Evolutionary conservation across 1,140 invertebrate genomes (phyloP), one percentile per base, ranked within the genome.

Genomic region (Vollenhovia emeryi): DNA sequence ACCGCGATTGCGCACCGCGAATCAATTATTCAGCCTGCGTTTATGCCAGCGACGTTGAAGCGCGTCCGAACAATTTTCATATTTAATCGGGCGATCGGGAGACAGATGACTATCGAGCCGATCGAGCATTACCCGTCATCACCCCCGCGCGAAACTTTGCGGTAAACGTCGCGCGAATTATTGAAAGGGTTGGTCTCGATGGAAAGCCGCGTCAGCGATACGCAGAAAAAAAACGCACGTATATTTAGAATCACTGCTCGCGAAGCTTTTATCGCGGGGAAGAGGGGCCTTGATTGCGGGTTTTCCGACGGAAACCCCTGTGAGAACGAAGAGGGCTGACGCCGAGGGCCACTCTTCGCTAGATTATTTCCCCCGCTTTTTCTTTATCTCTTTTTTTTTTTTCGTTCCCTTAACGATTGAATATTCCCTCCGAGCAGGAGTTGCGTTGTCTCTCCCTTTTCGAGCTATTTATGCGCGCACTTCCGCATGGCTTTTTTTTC

Each of bases 281-380:
- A 33, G 13, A 80, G 59, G 18, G 59, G 30, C 0, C 21, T 74
- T 88, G 78, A 87, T 88, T 85, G 13, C 40, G 3, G 24, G 55
- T 40, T 71, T 27, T 0, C 7, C 8, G 9, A 36, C 13, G 30
- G 45, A 73, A 18, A n/a, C n/a, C 7, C 13, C 57, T 52, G 75
- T 86, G 75, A 88, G 86, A 86, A 89, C 79, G n/a, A 9, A 18
- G 27, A 71, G 59, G 64, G 8, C 74, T 79, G 87, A 79, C 45
- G 43, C 3, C 18, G 3, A 27, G 1, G 3, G 24, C n/a, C 18
- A 45, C 43, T 64, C 66, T 69, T 36, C 4, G 33, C 33, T 40
- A 24, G 13, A 68, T 40, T 30, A 73, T 64, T 57, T 0, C 8
- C 13, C n/a, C 36, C 50, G 43, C 60, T n/a, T 60, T 21, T 13